phyloP scores from a whole-genome alignment of 37 sponge, comb jelly and placozoan genomes.

The Ephydatia muelleri region DNA sequence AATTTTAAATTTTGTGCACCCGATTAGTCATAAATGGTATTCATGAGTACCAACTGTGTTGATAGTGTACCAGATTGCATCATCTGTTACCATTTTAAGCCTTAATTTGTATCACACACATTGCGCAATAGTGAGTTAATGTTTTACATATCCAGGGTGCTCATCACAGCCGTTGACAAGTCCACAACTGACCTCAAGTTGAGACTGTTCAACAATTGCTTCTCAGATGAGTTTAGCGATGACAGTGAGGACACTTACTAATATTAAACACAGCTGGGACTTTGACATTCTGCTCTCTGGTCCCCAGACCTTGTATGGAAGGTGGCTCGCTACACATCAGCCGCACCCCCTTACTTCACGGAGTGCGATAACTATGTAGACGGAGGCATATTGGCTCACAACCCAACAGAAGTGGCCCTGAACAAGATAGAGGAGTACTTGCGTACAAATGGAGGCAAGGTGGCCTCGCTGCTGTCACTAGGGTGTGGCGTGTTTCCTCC shows the following conservation, averaged over 20 bases:
- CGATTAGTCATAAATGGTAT: no score
- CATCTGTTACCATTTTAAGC: no score
- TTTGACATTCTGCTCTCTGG: neutral
- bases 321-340: constrained; percentile 23
- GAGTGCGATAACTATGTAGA: constrained; percentile 36
- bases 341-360: constrained; percentile 35
- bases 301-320: constrained; percentile 26
- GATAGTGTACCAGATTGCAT: no score
- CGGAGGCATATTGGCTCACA: constrained; percentile 42
- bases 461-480: constrained; percentile 39
- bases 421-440: constrained; percentile 17
- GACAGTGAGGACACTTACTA: constrained; percentile 5
- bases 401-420: constrained; percentile 16
- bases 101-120: no score
- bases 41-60: no score
- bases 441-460: neutral
- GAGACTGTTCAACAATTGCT: constrained; percentile 14
- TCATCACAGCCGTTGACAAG: constrained; percentile 13
- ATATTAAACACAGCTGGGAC: no score
- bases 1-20: no score
- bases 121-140: neutral
- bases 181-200: constrained; percentile 5
- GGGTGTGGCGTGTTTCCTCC: constrained; percentile 37
- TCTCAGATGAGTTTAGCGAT: constrained; percentile 2
- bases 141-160: neutral